Conservation (phyloP, 2,113 vertebrate genomes). For the Dasypus novemcinctus region DNA sequence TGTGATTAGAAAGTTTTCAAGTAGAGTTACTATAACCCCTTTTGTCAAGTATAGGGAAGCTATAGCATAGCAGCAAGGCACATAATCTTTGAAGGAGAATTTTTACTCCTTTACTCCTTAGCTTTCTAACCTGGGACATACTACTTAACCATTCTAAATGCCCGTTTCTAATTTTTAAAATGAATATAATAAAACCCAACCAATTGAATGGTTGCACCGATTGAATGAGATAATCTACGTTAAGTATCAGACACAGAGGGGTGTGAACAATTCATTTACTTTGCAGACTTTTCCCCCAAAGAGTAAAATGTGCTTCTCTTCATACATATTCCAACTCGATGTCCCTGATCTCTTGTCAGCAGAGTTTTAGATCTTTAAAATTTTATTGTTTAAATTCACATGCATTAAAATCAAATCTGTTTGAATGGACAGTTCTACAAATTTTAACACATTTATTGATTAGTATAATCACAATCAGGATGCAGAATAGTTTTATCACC, state of each 20-base stretch:
- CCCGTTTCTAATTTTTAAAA: neutral
- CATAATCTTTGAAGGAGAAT: neutral
- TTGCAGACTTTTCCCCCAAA: neutral
- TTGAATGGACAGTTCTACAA: neutral
- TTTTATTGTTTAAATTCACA: neutral
- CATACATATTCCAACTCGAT: neutral
- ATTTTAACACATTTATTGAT: neutral
- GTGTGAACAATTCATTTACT: neutral
- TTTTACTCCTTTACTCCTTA: neutral
- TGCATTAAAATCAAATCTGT: neutral
- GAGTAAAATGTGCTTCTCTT: neutral
- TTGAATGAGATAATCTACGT: neutral
- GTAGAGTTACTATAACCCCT: neutral
- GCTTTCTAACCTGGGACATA: neutral
- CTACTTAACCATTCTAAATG: neutral
- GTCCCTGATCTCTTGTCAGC: neutral
- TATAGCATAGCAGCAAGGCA: neutral
- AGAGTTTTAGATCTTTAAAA: neutral
- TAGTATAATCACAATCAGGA: neutral
- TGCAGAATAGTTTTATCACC: neutral
- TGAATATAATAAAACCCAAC: neutral
- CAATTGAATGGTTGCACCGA: neutral
- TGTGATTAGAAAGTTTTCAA: conserved; percentile 19
- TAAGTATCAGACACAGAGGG: neutral
- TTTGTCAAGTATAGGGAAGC: neutral